These are phyloP conservation scores for Labeo catla DNA, from an alignment of 2,113 vertebrate genomes.

Conservation along the genomic window DNA sequence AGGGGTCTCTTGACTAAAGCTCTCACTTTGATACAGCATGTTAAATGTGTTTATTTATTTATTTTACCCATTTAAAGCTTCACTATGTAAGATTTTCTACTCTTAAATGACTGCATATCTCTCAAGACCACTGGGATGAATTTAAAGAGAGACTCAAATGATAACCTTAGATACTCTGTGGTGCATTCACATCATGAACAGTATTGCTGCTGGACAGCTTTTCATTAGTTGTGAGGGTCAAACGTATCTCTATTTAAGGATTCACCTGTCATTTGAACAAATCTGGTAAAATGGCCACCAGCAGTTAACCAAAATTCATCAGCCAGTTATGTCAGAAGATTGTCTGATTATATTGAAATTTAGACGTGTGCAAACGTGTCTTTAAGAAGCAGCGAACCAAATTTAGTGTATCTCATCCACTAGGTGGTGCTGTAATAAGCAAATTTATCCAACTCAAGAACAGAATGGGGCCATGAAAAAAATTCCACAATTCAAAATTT, in stretches of 20 bases:
- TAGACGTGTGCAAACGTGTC: not conserved
- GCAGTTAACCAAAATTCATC: not conserved
- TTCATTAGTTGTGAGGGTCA: not conserved
- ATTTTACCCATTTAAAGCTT: not conserved
- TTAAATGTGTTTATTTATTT: not conserved
- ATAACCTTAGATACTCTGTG: not conserved
- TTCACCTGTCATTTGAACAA: not conserved
- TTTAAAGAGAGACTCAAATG: not conserved
- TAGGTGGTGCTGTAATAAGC: not conserved
- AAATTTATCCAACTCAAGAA: not conserved
- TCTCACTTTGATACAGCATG: constrained; percentile 1
- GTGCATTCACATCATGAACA: not conserved
- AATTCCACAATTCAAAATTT: no score
- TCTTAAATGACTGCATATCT: not conserved
- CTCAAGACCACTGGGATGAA: not conserved
- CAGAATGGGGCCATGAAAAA: not conserved
- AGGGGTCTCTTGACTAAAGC: not conserved
- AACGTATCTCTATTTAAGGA: not conserved
- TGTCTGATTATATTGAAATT: not conserved
- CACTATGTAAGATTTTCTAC: not conserved
- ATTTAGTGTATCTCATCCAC: not conserved
- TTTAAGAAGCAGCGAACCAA: not conserved
- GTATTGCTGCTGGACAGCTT: not conserved
- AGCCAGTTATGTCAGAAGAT: not conserved
- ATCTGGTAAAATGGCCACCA: not conserved